Evolutionary conservation across 2,113 vertebrate genomes (phyloP).

Genomic region (Halcyon senegalensis): DNA sequence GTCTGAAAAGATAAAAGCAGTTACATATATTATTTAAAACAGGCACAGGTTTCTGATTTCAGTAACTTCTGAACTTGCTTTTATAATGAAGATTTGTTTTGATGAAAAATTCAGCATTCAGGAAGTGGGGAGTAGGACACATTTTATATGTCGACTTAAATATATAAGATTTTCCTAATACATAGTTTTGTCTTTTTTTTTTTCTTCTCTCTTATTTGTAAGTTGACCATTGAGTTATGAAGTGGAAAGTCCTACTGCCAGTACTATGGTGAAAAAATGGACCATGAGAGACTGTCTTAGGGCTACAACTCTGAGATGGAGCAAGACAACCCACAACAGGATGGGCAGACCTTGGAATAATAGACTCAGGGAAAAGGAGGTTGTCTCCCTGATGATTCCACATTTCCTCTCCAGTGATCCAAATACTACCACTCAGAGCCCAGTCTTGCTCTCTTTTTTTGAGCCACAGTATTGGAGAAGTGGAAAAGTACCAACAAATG

Average conservation of each 20-base stretch:
- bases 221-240: neutral
- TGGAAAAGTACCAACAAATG: neutral
- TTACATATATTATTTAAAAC: neutral
- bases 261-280: neutral
- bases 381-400: neutral
- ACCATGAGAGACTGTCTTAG: neutral
- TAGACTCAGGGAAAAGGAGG: neutral
- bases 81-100: neutral
- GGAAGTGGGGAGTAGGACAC: neutral
- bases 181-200: neutral
- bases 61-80: neutral
- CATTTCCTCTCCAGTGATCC: neutral
- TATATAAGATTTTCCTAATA: neutral
- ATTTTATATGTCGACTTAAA: neutral
- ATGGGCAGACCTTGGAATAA: neutral
- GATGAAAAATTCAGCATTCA: neutral
- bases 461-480: neutral
- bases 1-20: neutral
- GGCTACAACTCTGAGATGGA: neutral
- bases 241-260: neutral
- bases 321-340: neutral
- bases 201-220: neutral
- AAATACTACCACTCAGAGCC: neutral
- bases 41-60: neutral
- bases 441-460: neutral